Base-by-base conservation (phyloP, 2,888 invertebrate species). In the Phymatocera aterrima region DNA sequence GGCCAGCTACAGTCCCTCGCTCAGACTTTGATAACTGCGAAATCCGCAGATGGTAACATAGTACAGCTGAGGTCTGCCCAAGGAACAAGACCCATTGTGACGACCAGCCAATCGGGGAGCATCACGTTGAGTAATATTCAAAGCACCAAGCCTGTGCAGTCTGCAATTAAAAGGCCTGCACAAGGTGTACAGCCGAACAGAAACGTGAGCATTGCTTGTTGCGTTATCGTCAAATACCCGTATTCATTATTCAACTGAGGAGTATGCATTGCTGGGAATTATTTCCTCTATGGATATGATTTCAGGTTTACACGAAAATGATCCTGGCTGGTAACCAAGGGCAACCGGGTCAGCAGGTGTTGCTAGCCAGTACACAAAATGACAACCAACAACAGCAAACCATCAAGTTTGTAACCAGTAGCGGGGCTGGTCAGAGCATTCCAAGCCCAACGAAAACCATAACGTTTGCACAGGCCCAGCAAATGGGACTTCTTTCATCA, bases 391-490 rank as follows among this genome's bases (percentile, higher is more conserved):
- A 85, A 72, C 82, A 86, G 3, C 89, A 87, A 78, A 86, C 89
- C 10, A 87, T 91, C 15, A 91, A 91, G 82, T 87, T 91, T 80
- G 80, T 91, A 78, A 89, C 87, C 72, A 87, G 85, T 72, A 86
- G 81, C 68, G 79, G 85, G 2, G 82, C 88, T 3, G 87, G 79
- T 81, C 86, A 85, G 61, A 84, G 84, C 48, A 82, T 91, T 28
- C 85, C 90, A 46, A 91, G 88, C 77, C 90, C 92, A 1, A 90
- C 93, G 5, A 94, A 94, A 89, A 93, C 94, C 0, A 93, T 94
- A 65, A 94, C 94, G 12, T 89, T 94, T 74, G 93, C 93, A 51
- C 94, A 94, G 86, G 94, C 94, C 0, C 93, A 93, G 83, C 93
- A 94, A 85, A 92, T 94, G 92, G 94, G 94, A 28, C 87, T 94